Percentiles rank a stretch among this genome's conserved stretches.
Evolutionary conservation across 2,888 invertebrate genomes (phyloP).

Genomic region (Drosophila recens): DNA sequence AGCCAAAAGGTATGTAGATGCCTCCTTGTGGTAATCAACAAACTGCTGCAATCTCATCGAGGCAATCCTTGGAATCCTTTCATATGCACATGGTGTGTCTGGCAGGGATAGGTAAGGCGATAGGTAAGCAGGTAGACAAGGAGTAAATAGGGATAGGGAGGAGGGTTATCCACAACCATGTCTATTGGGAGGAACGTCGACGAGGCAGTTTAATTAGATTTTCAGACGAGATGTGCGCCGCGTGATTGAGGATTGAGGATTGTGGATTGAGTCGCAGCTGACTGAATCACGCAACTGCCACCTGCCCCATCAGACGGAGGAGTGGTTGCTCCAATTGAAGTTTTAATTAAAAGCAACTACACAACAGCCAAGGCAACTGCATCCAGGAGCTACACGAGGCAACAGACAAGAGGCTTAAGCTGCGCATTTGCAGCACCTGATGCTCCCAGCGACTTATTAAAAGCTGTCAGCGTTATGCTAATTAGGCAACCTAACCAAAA

Average conservation of each 20-base stretch:
- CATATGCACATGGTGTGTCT: constrained; percentile 11
- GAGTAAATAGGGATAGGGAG: too few species aligned
- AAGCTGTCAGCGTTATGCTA: constrained; percentile 70
- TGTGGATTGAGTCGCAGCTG: constrained; percentile 18
- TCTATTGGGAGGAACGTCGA: constrained; percentile 11
- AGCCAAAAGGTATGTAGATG: neutral
- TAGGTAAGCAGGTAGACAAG: too few species aligned
- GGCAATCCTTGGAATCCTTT: neutral
- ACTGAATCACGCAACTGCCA: constrained; percentile 31
- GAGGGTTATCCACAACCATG: neutral
- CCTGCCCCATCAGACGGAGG: constrained; percentile 3
- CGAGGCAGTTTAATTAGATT: constrained; percentile 73
- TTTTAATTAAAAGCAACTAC: constrained; percentile 82
- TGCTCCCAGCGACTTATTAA: constrained; percentile 59
- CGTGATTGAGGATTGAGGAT: constrained; percentile 63
- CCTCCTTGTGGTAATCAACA: constrained; percentile 6
- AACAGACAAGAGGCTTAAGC: constrained; percentile 11
- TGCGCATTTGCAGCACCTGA: constrained; percentile 63
- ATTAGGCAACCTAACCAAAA: constrained; percentile 55
- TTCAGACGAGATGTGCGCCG: constrained; percentile 57
- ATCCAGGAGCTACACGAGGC: constrained; percentile 1
- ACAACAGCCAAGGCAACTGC: constrained; percentile 32
- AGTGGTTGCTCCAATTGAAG: constrained; percentile 64
- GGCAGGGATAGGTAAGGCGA: too few species aligned
- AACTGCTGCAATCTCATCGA: constrained; percentile 8